Percentiles rank a stretch among this genome's conserved stretches.
These are phyloP conservation scores for Glyphotaelius pellucidus DNA, from an alignment of 2,888 invertebrate species.

Conservation along the genomic window DNA sequence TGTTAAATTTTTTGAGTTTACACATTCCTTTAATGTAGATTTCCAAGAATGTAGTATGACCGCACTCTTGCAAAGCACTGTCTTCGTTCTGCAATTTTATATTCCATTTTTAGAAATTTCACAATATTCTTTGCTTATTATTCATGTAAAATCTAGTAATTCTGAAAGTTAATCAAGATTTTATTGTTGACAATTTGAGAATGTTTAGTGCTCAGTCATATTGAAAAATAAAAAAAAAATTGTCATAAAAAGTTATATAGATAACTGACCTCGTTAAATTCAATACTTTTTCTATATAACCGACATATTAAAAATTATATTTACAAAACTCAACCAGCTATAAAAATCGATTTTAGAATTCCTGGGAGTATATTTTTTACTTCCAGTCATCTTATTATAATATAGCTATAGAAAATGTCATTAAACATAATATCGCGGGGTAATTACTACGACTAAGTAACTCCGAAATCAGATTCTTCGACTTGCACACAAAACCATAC, in stretches of 20 bases:
- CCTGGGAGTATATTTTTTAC: too few species aligned
- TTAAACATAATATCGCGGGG: too few species aligned
- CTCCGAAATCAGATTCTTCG: too few species aligned
- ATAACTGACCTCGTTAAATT: background rate
- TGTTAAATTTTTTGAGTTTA: background rate
- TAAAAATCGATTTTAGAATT: background rate
- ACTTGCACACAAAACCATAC: too few species aligned
- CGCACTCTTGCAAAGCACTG: background rate
- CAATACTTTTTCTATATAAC: background rate
- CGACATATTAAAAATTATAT: background rate
- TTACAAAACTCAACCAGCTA: background rate
- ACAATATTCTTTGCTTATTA: background rate
- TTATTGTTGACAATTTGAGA: background rate
- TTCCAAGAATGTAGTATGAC: background rate
- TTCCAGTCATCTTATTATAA: background rate
- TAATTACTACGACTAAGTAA: too few species aligned
- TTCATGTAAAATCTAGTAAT: background rate
- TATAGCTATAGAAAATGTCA: background rate
- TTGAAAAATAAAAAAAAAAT: background rate
- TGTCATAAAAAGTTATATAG: background rate
- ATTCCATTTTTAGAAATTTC: background rate
- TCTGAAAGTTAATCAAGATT: background rate
- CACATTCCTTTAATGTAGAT: background rate
- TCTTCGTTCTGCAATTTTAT: background rate
- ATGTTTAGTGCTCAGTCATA: background rate